Base-by-base conservation (phyloP, 2,113 vertebrate genomes). In the Oryzias celebensis region DNA sequence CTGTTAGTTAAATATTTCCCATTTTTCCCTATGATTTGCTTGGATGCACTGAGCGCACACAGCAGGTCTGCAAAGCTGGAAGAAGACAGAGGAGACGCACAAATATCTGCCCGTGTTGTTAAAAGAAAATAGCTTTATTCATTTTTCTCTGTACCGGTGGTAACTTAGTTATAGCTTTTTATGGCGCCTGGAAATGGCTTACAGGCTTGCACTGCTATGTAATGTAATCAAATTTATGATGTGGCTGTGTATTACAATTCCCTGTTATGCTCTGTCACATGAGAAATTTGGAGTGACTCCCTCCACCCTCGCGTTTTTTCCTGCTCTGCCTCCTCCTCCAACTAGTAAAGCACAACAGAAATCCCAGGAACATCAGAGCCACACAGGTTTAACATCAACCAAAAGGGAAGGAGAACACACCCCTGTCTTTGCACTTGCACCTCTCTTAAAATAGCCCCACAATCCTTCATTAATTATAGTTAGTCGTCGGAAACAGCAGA, bases 211-310 rank as follows among this genome's bases (percentile, higher is more conserved):
- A 75, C 65, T 71, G 74, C 80, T 80, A 67, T 86, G 84, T 88
- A 88, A 91, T 90, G 80, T 88, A 88, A 91, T 89, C 85, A 86
- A 77, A 87, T 88, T 71, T 83, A 85, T 84, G 78, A 88, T 87
- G 87, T 87, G 87, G 80, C 80, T 85, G 85, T 88, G 83, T 85
- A 81, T 89, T 87, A 87, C 82, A 81, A 87, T 89, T 89, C 82
- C 77, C 84, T 72, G 80, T 85, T 85, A 86, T 85, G 79, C 77
- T 70, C 79, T 47, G 56, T 86, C 84, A 88, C 68, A 74, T 76
- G 81, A 81, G 55, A 84, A 81, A 87, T 85, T 60, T 73, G 61
- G 65, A 85, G 69, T 73, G 74, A 78, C 73, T 65, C 58, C 51
- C 48, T 22, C 48, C 75, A 52, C 52, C 54, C 53, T 18, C 4